These are phyloP conservation scores for Monochamus saltuarius DNA, from an alignment of 1,140 invertebrate species.

Conservation along the genomic window DNA sequence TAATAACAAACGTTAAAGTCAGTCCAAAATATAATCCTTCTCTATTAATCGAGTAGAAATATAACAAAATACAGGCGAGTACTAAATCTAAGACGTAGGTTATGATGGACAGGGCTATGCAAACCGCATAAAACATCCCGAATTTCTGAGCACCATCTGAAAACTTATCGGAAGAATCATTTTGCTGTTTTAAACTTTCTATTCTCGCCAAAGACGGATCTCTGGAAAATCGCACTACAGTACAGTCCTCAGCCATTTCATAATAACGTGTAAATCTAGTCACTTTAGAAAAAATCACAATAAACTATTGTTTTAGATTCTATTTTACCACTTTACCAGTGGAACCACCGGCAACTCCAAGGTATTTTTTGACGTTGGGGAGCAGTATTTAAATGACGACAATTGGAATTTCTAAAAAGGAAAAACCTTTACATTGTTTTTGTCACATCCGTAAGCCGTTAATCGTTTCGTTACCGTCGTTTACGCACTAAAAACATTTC, in stretches of 20 bases:
- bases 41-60: conserved; percentile 50
- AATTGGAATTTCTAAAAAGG: too few relatives aligned
- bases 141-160: conserved; percentile 41
- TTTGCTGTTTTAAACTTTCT: conserved; percentile 43
- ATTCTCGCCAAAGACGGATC: conserved; percentile 47
- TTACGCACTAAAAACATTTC: too few relatives aligned
- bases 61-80: conserved; percentile 51
- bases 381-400: too few relatives aligned
- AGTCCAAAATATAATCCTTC: conserved; percentile 52
- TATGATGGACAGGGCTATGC: conserved; percentile 50
- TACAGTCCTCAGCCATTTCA: conserved; percentile 47
- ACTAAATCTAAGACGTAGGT: conserved; percentile 53
- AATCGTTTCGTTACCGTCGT: too few relatives aligned
- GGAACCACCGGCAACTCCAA: too few relatives aligned
- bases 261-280: not conserved
- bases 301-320: too few relatives aligned
- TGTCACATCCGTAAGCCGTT: too few relatives aligned
- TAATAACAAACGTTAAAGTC: conserved; percentile 52
- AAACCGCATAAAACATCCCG: conserved; percentile 47
- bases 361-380: too few relatives aligned
- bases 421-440: too few relatives aligned
- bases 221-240: conserved; percentile 50
- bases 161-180: conserved; percentile 41
- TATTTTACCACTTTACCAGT: too few relatives aligned
- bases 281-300: too few relatives aligned